Base-by-base conservation (phyloP, 2,797 vertebrate genomes). In the Margarornis squamiger region DNA sequence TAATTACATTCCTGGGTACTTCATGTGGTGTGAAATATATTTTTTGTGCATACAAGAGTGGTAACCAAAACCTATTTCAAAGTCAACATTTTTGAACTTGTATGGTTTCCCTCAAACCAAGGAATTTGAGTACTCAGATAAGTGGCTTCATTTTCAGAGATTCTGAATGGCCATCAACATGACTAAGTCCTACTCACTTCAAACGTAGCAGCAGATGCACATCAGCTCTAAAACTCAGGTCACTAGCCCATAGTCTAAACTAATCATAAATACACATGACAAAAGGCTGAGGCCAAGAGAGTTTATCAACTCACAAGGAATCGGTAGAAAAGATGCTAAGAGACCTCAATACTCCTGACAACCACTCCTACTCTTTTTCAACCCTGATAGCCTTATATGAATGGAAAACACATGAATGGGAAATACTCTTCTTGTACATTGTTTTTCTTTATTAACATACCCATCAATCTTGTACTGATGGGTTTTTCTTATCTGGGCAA, bases 401-500 rank as follows among this genome's bases (percentile, higher is more conserved):
- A 91, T 52, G 55, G 54, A 81, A 95, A 92, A 68, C 0, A 1
- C 36, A 58, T 52, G 80, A 77, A 92, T 55, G 39, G 38, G 58
- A 93, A 94, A 90, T 67, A 88, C 21, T 86, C 63, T 71, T 75
- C 77, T 63, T 71, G 76, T 59, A 76, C 63, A 84, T 81, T 86
- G 85, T 75, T 93, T 65, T 83, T 66, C 70, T 87, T 86, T 90
- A 90, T 86, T 94, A 92, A 67, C 52, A 57, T 79, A 91, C n/a
- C 80, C 74, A 92, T 89, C 91, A 71, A 51, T 93, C 95, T 95
- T 86, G 19, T 51, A 32, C 71, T 70, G 78, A 83, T 78, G 41
- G 30, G 11, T 85, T 95, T 93, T 92, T 46, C 87, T 95, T 94
- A 95, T 86, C 95, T 78, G n/a, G 39, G 51, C 66, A 84, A 57